Evolutionary conservation across 2,797 vertebrate genomes (phyloP).

Genomic region (Siniperca scherzeri): DNA sequence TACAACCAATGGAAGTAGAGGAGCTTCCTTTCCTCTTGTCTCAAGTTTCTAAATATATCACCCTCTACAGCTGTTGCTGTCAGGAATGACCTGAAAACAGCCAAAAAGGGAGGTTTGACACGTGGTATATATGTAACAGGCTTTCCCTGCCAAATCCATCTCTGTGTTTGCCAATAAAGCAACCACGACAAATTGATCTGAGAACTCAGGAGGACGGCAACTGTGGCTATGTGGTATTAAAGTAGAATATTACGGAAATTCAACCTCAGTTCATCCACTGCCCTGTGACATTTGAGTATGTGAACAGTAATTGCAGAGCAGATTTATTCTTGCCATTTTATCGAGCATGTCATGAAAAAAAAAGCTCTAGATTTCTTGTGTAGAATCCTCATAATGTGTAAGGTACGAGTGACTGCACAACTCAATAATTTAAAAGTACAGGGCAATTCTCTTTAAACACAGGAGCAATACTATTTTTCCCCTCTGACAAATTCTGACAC

Average conservation of each 20-base stretch:
- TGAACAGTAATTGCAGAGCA: conserved; percentile 49
- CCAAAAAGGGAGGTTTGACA: conserved; percentile 65
- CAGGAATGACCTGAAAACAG: conserved; percentile 78
- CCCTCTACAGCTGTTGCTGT: conserved; percentile 72
- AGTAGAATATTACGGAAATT: conserved; percentile 53
- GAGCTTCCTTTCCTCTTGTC: conserved; percentile 54
- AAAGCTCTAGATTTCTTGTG: conserved; percentile 20
- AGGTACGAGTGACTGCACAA: conserved; percentile 21
- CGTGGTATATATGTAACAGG: conserved; percentile 64
- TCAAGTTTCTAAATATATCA: conserved; percentile 76
- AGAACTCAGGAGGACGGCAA: conserved; percentile 55
- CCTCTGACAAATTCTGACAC: conserved; percentile 7
- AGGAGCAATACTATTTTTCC: background rate
- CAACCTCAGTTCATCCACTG: conserved; percentile 50
- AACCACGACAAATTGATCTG: conserved; percentile 70
- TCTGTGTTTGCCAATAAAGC: conserved; percentile 68
- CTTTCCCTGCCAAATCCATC: conserved; percentile 68
- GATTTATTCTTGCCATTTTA: conserved; percentile 50
- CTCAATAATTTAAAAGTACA: conserved; percentile 44
- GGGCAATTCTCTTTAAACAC: conserved; percentile 23
- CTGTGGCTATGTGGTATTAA: conserved; percentile 49
- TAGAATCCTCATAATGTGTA: conserved; percentile 18
- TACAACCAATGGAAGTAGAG: conserved; percentile 30
- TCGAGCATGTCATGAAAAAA: conserved; percentile 20
- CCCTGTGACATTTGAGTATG: conserved; percentile 58